Percentiles rank a stretch among this genome's conserved stretches.
These are phyloP conservation scores for rat (Rattus norvegicus) DNA, from an alignment of 2,113 vertebrate species.

Conservation along the genomic window GRCr8 NC_086019.1:187684001-187684500, in stretches of 20 bases:
- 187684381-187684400: neutral
- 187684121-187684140: neutral
- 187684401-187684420: neutral
- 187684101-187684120: neutral
- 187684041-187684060: neutral
- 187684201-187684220: neutral
- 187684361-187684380: neutral
- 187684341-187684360: neutral
- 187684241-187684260: neutral
- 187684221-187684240: constrained; percentile 35
- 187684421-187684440: neutral
- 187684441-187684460: neutral
- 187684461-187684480: neutral
- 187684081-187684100: neutral
- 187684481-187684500: neutral
- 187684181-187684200: neutral
- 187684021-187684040: neutral
- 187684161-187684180: constrained; percentile 10
- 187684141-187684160: neutral
- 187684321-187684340: neutral
- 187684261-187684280: neutral
- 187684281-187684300: constrained; percentile 8
- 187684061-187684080: neutral
- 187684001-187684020: neutral
- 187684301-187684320: constrained; percentile 16